Percentiles rank a stretch among this genome's conserved stretches.
Conservation (phyloP, 2,888 invertebrate genomes). For the Chrysolina oricalcia region DNA sequence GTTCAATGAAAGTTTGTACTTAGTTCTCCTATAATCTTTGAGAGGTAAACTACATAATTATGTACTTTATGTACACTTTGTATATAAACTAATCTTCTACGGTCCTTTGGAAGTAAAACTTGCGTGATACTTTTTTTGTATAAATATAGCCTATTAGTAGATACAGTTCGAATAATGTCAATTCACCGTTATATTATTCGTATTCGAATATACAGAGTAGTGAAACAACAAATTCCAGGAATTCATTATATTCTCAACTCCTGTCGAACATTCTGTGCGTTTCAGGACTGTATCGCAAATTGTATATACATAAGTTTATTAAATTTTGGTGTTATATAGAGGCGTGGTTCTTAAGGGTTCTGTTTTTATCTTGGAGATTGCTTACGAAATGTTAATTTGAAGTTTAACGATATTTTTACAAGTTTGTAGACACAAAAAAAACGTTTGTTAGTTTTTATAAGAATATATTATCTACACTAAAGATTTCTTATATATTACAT, state of each 20-base stretch:
- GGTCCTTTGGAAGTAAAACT: conserved; percentile 47
- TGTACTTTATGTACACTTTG: conserved; percentile 28
- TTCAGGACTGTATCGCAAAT: conserved; percentile 60
- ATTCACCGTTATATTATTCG: not conserved
- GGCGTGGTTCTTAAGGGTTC: conserved; percentile 66
- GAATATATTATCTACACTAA: conserved; percentile 65
- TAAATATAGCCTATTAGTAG: conserved; percentile 41
- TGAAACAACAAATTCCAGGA: not conserved
- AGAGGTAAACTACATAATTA: not conserved
- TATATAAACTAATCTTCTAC: conserved; percentile 28
- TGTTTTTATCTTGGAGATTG: conserved; percentile 60
- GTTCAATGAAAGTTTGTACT: not conserved
- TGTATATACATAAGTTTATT: conserved; percentile 62
- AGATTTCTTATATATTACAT: conserved; percentile 62
- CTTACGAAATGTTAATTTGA: conserved; percentile 48
- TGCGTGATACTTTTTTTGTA: conserved; percentile 61
- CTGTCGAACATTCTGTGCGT: not conserved
- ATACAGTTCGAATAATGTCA: conserved; percentile 17
- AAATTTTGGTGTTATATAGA: conserved; percentile 65
- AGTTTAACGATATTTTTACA: conserved; percentile 46
- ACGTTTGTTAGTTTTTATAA: conserved; percentile 68
- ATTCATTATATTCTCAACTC: not conserved
- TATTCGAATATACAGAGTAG: conserved; percentile 1
- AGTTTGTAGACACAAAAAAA: conserved; percentile 32
- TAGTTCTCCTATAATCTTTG: not conserved